Base-by-base conservation (phyloP, 2,888 invertebrate genomes). In the Norana najaformis region DNA sequence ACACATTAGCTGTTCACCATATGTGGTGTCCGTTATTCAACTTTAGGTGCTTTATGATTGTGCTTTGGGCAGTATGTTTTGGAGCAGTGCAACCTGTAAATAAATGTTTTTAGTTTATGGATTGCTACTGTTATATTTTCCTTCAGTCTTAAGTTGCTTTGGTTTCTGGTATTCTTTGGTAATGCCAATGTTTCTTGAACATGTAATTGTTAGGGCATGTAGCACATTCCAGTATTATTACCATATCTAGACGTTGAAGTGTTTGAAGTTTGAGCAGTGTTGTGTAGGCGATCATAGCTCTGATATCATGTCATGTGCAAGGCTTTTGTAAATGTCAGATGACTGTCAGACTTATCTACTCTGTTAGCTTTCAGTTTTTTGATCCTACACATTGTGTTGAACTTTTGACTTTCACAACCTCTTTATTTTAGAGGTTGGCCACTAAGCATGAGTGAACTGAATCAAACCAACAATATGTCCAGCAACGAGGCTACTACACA, bases 371-470 rank as follows among this genome's bases (percentile, higher is more conserved):
- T 69, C 69, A 69, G n/a, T 69, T 13, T n/a, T 69, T 23, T 53
- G 30, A n/a, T 69, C n/a, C 0, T n/a, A n/a, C n/a, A 11, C 30
- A 8, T 69, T 13, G 11, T 8, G 8, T 41, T 69, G 20, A 47
- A 47, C 47, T 69, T 13, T 30, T 69, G n/a, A 69, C n/a, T n/a
- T 69, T 69, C 0, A n/a, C 30, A 69, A 13, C 69, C n/a, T 11
- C 30, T n/a, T 69, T n/a, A n/a, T 69, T n/a, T 69, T 69, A n/a
- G 30, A 69, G 69, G 69, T n/a, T 69, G 69, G n/a, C 69, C 69
- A n/a, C n/a, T n/a, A 85, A 85, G 11, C 36, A 85, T 85, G 85
- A 85, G 85, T 85, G 85, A 85, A 37, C 36, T 35, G 14, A 85
- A 85, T 85, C 85, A 85, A 37, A 23, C 37, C 3, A 85, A 85